phyloP scores from a whole-genome alignment of 2,797 vertebrate genomes.

The Anas bernieri region DNA sequence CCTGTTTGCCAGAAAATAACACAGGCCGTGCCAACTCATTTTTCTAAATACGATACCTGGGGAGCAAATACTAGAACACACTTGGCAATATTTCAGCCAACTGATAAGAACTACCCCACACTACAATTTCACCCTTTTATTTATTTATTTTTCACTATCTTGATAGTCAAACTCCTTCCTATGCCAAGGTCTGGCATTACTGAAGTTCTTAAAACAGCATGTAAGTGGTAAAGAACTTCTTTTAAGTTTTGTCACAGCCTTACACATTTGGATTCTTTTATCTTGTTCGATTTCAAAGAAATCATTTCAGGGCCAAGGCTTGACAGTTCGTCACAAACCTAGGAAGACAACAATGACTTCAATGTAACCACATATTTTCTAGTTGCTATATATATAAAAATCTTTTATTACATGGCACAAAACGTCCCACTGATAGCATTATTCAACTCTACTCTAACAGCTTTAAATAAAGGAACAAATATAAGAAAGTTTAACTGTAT shows the following conservation, averaged over 20 bases:
- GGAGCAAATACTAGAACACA: background rate
- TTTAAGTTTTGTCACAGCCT: background rate
- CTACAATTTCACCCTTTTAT: background rate
- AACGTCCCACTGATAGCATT: background rate
- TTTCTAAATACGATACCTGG: slow-evolving; percentile 12
- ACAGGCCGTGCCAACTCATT: background rate
- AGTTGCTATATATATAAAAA: background rate
- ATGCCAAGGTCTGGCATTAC: background rate
- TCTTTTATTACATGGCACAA: background rate
- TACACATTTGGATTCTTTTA: background rate
- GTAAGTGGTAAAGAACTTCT: background rate
- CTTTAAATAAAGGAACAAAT: background rate
- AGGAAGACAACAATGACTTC: background rate
- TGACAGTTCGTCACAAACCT: background rate
- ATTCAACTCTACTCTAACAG: background rate
- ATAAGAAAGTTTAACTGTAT: background rate
- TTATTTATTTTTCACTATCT: background rate
- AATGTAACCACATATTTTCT: background rate
- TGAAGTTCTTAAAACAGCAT: background rate
- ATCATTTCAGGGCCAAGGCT: background rate
- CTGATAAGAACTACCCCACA: background rate
- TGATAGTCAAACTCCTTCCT: background rate
- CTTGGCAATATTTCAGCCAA: background rate
- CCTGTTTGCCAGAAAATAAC: slow-evolving; percentile 31
- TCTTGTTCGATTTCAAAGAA: background rate